Evolutionary conservation across 2,113 vertebrate genomes (phyloP).

Genomic region (Cephalopholis sonnerati): DNA sequence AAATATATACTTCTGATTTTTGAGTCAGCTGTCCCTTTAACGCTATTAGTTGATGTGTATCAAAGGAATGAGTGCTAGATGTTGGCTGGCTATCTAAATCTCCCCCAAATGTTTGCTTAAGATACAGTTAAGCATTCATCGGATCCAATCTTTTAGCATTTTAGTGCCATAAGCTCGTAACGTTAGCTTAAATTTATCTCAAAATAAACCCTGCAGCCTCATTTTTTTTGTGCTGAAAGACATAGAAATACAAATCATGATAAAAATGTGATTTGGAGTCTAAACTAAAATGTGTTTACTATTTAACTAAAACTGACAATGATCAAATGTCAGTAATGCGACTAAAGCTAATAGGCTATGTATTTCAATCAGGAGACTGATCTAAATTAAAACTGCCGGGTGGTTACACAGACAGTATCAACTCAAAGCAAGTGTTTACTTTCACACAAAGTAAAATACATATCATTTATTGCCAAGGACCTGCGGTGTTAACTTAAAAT

Average conservation of each 20-base stretch:
- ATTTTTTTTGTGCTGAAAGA: not conserved
- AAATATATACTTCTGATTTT: too few relatives aligned
- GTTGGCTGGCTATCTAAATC: not conserved
- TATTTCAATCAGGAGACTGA: not conserved
- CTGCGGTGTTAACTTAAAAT: conserved; percentile 35
- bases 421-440: conserved; percentile 19
- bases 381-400: not conserved
- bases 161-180: not conserved
- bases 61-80: not conserved
- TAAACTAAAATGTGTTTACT: not conserved
- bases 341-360: too few relatives aligned
- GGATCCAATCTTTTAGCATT: not conserved
- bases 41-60: too few relatives aligned
- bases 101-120: not conserved
- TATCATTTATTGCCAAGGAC: conserved; percentile 46
- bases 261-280: not conserved
- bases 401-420: conserved; percentile 2
- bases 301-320: too few relatives aligned
- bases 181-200: not conserved
- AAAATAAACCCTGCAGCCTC: not conserved
- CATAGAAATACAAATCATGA: not conserved
- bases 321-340: too few relatives aligned
- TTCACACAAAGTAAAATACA: conserved; percentile 18
- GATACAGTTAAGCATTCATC: not conserved
- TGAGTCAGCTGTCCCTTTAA: too few relatives aligned